These are phyloP conservation scores for Lethrus apterus DNA, from an alignment of 1,140 invertebrate species.

Conservation along the genomic window DNA sequence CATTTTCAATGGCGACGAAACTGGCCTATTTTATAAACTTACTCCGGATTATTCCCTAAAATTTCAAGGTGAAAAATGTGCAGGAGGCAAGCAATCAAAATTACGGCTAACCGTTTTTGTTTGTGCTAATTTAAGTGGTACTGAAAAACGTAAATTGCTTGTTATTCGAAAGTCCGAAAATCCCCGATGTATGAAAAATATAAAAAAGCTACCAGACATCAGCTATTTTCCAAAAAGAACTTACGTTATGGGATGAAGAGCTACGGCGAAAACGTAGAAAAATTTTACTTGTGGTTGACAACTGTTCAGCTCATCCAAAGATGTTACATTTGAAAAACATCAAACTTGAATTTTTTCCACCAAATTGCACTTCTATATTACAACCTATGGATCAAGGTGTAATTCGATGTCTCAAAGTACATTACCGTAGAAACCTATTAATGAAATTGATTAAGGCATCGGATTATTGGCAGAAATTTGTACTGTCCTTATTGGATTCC, in stretches of 20 bases:
- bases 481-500: too few species aligned
- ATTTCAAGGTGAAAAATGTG: slow-evolving; percentile 34
- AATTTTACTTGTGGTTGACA: slow-evolving; percentile 38
- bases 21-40: slow-evolving; percentile 38
- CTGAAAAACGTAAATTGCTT: slow-evolving; percentile 20
- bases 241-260: slow-evolving; percentile 13
- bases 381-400: slow-evolving; percentile 45
- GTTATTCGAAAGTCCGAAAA: slow-evolving; percentile 23
- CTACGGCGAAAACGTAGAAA: slow-evolving; percentile 20
- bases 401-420: slow-evolving; percentile 24
- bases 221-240: slow-evolving; percentile 18
- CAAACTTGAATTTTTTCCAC: slow-evolving; percentile 38
- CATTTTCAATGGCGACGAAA: slow-evolving; percentile 43
- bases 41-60: slow-evolving; percentile 33
- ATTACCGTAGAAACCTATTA: background rate
- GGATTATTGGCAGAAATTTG: background rate
- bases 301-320: slow-evolving; percentile 33
- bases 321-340: slow-evolving; percentile 37
- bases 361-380: slow-evolving; percentile 41
- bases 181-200: slow-evolving; percentile 15
- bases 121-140: slow-evolving; percentile 22
- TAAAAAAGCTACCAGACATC: too few species aligned
- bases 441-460: background rate
- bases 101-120: slow-evolving; percentile 37
- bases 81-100: slow-evolving; percentile 34